Evolutionary conservation across 2,113 vertebrate species (phyloP).

Genomic region (Cyprinodon variegatus): DNA sequence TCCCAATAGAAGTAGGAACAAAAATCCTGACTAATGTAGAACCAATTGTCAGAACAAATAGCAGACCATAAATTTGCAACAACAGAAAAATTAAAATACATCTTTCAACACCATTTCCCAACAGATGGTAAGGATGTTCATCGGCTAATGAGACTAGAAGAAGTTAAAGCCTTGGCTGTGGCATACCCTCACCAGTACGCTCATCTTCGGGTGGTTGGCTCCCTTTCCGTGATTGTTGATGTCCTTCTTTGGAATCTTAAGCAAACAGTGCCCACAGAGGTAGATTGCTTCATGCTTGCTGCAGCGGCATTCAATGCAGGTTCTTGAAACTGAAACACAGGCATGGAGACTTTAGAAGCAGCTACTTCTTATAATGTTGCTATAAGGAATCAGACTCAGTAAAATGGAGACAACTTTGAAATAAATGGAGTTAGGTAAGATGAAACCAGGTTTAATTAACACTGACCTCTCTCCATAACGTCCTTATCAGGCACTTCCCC

Average conservation of each 20-base stretch:
- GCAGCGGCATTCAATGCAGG: constrained; percentile 33
- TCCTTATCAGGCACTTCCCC: not conserved
- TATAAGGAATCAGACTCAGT: no score
- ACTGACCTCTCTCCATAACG: constrained; percentile 10
- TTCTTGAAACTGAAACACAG: constrained; percentile 25
- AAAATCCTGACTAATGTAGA: no score
- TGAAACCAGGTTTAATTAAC: no score
- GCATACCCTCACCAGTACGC: constrained; percentile 31
- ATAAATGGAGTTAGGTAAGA: no score
- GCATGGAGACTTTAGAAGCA: no score
- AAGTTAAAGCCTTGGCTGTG: not conserved
- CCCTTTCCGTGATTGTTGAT: constrained; percentile 30
- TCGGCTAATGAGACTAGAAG: not conserved
- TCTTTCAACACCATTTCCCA: not conserved
- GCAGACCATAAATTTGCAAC: not conserved
- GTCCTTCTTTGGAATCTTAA: constrained; percentile 19
- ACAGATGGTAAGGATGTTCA: no score
- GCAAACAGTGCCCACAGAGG: constrained; percentile 47
- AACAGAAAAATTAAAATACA: not conserved
- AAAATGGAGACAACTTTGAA: no score
- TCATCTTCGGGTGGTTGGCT: constrained; percentile 8
- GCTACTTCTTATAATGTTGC: no score
- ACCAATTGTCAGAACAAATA: not conserved
- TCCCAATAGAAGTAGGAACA: no score
- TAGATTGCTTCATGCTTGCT: constrained; percentile 16